Conservation (phyloP, 2,888 invertebrate genomes). For the Tetranychus truncatus region DNA sequence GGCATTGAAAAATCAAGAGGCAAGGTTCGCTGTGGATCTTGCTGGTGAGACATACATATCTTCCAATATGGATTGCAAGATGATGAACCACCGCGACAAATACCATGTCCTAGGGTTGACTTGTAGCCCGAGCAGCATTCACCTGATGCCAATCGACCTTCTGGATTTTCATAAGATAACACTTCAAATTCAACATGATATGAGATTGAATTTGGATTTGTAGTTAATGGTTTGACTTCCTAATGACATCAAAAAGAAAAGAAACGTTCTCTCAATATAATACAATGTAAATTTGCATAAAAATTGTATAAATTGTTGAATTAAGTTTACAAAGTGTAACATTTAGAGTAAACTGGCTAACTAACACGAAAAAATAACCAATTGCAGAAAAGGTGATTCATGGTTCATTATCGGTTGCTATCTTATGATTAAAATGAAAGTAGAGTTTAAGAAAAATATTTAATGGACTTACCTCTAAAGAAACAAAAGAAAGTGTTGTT, state of each 20-base stretch:
- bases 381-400: no score
- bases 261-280: no score
- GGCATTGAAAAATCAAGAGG: neutral
- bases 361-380: no score
- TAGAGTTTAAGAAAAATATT: no score
- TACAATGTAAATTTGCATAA: no score
- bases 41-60: conserved; percentile 15
- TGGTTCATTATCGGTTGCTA: no score
- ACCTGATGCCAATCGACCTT: conserved; percentile 20
- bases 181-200: conserved; percentile 21
- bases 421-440: no score
- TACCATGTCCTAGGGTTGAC: conserved; percentile 14
- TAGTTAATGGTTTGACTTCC: neutral
- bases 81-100: conserved; percentile 19
- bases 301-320: no score
- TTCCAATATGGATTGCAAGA: conserved; percentile 21
- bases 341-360: no score
- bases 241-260: neutral
- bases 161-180: conserved; percentile 18
- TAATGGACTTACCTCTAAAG: no score
- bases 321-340: no score
- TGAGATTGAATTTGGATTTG: neutral
- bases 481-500: no score
- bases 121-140: conserved; percentile 19
- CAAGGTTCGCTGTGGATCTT: neutral